A percentile compares a stretch with the other conserved stretches of the same genome.
These are phyloP conservation scores for Zaprionus obscuricornis DNA, from an alignment of 2,888 invertebrate species.

Conservation along the genomic window DNA sequence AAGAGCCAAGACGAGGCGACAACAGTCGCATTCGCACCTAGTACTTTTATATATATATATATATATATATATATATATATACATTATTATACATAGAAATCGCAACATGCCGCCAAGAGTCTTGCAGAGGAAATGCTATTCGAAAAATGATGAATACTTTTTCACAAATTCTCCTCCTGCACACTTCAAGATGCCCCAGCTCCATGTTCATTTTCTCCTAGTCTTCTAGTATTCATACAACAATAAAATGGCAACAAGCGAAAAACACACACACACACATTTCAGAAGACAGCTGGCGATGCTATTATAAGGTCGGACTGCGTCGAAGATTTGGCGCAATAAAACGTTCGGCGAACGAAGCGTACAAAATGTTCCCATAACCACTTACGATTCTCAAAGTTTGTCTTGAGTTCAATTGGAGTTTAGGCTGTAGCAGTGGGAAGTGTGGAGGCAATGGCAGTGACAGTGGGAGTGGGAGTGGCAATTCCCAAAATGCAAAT, in stretches of 20 bases:
- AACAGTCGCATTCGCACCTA: constrained; percentile 55
- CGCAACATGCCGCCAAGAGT: constrained; percentile 14
- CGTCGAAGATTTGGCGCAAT: constrained; percentile 57
- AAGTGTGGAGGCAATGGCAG: not conserved
- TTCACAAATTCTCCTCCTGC: not conserved
- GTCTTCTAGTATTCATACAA: no score
- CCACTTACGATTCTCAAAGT: constrained; percentile 53
- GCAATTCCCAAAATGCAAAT: constrained; percentile 66
- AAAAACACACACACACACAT: constrained; percentile 52
- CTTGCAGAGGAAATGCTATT: constrained; percentile 52
- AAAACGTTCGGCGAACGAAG: constrained; percentile 32
- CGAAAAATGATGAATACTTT: constrained; percentile 66
- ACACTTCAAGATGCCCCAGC: no score
- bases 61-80: no score
- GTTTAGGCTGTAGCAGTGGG: not conserved
- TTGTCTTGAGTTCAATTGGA: constrained; percentile 33
- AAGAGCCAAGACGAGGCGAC: not conserved
- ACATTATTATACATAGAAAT: constrained; percentile 35
- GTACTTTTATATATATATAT: no score
- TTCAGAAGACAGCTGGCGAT: constrained; percentile 47
- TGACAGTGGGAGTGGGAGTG: no score
- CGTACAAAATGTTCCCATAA: constrained; percentile 38
- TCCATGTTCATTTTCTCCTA: no score
- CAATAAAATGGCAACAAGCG: constrained; percentile 39
- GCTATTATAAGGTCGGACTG: constrained; percentile 46